These are phyloP conservation scores for Drosophila tristis DNA, from an alignment of 1,140 invertebrate genomes.

Conservation along the genomic window DNA sequence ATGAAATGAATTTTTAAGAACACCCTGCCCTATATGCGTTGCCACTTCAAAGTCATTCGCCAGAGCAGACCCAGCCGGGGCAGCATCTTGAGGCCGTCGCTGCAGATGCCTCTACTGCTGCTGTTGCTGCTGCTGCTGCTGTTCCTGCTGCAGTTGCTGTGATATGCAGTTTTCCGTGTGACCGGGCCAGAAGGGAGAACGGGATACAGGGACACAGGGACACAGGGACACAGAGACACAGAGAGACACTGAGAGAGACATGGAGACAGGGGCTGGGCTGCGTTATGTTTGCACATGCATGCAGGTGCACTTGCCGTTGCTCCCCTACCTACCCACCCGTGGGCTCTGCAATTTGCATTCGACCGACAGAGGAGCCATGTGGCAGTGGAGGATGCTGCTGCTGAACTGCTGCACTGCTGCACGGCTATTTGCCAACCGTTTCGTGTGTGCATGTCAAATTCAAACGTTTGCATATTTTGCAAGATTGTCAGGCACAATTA, in stretches of 20 bases:
- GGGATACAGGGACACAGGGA: not conserved
- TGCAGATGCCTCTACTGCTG: conserved; percentile 5
- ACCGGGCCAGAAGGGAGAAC: not conserved
- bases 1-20: conserved; percentile 83
- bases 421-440: conserved; percentile 74
- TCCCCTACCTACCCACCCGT: conserved; percentile 43
- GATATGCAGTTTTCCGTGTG: conserved; percentile 69
- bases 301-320: conserved; percentile 71
- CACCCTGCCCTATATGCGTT: conserved; percentile 77
- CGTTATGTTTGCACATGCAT: conserved; percentile 70
- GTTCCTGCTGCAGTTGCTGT: conserved; percentile 48
- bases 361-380: conserved; percentile 24
- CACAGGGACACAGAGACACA: not conserved
- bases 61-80: conserved; percentile 23
- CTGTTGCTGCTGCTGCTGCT: conserved; percentile 22
- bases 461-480: conserved; percentile 81
- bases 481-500: conserved; percentile 80
- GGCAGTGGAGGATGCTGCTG: conserved; percentile 50
- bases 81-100: conserved; percentile 64
- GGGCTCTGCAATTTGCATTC: conserved; percentile 67
- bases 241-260: not conserved
- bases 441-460: conserved; percentile 81
- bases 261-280: conserved; percentile 49
- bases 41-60: conserved; percentile 81
- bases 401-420: conserved; percentile 38